phyloP scores from a whole-genome alignment of 2,113 vertebrate genomes.

The Sprattus sprattus region DNA sequence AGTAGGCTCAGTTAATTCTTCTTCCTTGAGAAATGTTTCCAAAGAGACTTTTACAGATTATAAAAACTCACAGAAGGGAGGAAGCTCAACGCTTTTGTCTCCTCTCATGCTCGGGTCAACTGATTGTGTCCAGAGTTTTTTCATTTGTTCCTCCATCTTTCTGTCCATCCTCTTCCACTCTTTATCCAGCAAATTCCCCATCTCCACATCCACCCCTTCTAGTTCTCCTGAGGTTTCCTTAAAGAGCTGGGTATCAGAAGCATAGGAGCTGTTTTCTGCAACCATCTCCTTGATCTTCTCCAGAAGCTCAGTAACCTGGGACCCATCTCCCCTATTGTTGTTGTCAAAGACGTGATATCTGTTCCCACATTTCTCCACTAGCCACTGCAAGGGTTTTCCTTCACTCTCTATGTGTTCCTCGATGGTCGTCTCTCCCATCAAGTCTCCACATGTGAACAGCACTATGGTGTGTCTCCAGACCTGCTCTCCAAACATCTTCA shows the following conservation, averaged over 20 bases:
- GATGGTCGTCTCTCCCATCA: neutral
- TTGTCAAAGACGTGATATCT: conserved; percentile 13
- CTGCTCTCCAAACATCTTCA: conserved; percentile 8
- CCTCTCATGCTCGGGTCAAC: neutral
- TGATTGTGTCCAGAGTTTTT: neutral
- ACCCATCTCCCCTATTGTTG: neutral
- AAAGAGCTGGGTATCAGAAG: neutral
- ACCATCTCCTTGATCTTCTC: conserved; percentile 30
- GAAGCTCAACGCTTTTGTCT: neutral
- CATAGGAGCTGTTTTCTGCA: neutral
- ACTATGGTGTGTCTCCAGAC: neutral
- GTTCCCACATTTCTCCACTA: conserved; percentile 32
- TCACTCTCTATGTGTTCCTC: conserved; percentile 25
- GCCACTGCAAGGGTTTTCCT: neutral
- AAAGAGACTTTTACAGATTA: too few relatives aligned
- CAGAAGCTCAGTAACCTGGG: conserved; percentile 28
- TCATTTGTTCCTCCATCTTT: neutral
- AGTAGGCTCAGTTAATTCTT: too few relatives aligned
- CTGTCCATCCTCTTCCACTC: neutral
- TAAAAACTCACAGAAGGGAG: too few relatives aligned
- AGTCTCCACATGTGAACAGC: conserved; percentile 29
- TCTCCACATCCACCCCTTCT: neutral
- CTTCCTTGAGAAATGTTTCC: too few relatives aligned
- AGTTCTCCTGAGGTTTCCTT: neutral
- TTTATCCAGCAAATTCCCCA: neutral